Conservation (phyloP, 2,113 vertebrate species). For the Aepyceros melampus region DNA sequence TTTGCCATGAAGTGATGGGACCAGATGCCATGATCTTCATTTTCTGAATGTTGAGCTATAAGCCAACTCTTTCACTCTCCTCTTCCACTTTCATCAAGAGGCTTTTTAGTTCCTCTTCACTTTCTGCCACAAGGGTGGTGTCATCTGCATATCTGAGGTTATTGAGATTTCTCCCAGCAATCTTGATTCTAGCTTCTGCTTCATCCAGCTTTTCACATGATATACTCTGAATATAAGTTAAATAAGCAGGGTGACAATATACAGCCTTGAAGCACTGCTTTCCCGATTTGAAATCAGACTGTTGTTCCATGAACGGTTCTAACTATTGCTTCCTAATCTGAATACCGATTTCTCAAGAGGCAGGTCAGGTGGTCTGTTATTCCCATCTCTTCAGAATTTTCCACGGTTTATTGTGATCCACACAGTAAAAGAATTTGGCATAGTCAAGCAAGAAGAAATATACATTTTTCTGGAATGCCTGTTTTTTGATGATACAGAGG, state of each 20-base stretch:
- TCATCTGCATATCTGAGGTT: not conserved
- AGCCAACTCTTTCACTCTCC: not conserved
- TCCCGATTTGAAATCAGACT: not conserved
- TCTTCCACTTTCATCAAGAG: not conserved
- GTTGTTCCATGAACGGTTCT: not conserved
- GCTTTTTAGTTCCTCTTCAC: not conserved
- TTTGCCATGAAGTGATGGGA: too few relatives aligned
- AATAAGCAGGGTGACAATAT: not conserved
- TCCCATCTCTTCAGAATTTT: not conserved
- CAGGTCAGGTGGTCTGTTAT: not conserved
- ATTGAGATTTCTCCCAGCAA: not conserved
- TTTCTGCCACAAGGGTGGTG: not conserved
- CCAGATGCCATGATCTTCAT: fast-evolving
- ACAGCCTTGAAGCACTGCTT: not conserved
- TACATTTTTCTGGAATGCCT: too few relatives aligned
- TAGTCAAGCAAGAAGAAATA: too few relatives aligned
- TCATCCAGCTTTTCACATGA: not conserved
- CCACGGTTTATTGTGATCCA: too few relatives aligned
- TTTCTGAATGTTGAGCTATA: not conserved
- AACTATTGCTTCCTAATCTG: not conserved
- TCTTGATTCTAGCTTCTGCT: not conserved
- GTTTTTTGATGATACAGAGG: too few relatives aligned
- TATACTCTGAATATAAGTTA: not conserved
- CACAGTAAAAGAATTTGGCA: too few relatives aligned
- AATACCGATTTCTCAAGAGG: not conserved